Evolutionary conservation across 1,140 invertebrate species (phyloP), one percentile per base, ranked within the genome.

Genomic region (Euwallacea fornicatus): DNA sequence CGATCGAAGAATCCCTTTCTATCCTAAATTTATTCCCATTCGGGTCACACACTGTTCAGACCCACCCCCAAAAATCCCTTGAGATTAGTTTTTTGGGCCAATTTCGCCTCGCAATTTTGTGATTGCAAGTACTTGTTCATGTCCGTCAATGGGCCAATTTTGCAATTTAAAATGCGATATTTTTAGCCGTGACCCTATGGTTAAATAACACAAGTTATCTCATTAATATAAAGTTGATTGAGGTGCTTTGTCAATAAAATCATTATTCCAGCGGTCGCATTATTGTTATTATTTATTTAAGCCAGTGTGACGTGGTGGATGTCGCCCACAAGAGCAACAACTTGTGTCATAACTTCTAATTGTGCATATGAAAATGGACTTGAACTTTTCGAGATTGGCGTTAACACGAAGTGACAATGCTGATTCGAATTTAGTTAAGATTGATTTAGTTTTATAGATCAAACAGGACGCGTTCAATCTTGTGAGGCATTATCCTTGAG

Each of bases 181-280:
- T 43, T 61, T 43, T 61, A 61, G 59, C 9, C 42, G 59, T 61
- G 59, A 61, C 59, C 42, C 59, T 43, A 10, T 11, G 16, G n/a
- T 33, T 15, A 58, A 16, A 16, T 21, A 41, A 58, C 55, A 58
- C 21, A n/a, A 43, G 6, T 61, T 61, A 61, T 61, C 33, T 61
- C 10, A 61, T 61, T 61, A 61, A 9, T 16, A 58, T 50, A 2
- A 50, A 15, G 16, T 11, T 61, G 59, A 61, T 61, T 61, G 59
- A 61, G 59, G 42, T 61, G 42, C 43, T 43, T 61, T 61, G 42
- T 61, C 59, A 61, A 43, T 61, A 61, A 61, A 11, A 61, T 15
- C 21, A 7, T 58, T 15, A 41, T 16, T 10, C 16, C 7, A 58
- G 15, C 15, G 11, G 4, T 11, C 50, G 7, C 50, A 7, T 53